A percentile compares a stretch with the other conserved stretches of the same genome.
phyloP scores from a whole-genome alignment of 2,888 invertebrate species.

The Sarcophaga carnaria region DNA sequence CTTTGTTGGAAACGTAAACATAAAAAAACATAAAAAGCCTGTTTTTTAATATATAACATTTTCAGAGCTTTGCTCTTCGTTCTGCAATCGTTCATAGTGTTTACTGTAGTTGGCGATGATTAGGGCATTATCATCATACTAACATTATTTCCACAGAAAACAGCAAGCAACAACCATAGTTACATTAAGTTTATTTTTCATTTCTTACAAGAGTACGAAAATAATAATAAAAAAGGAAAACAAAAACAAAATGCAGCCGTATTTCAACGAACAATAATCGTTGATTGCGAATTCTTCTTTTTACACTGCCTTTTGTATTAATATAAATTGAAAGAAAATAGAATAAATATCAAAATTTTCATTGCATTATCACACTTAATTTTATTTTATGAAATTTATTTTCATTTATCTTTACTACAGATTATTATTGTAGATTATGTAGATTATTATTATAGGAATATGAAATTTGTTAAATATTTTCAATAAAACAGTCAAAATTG shows the following conservation, averaged over 20 bases:
- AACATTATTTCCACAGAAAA: conserved; percentile 31
- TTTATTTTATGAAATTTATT: too few species aligned
- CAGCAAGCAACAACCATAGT: conserved; percentile 3
- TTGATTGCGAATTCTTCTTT: conserved; percentile 45
- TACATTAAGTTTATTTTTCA: conserved; percentile 40
- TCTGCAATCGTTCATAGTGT: conserved; percentile 9
- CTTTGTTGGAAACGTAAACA: too few species aligned
- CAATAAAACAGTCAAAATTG: too few species aligned
- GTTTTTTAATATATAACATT: too few species aligned
- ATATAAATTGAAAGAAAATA: neutral
- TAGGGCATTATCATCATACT: conserved; percentile 34
- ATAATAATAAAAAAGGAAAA: neutral
- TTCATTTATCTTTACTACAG: too few species aligned
- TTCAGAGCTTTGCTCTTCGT: neutral
- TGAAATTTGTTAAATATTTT: too few species aligned
- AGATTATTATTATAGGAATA: too few species aligned
- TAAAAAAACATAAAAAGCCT: too few species aligned
- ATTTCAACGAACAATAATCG: conserved; percentile 43
- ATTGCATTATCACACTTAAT: neutral
- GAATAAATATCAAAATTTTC: neutral
- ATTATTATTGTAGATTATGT: too few species aligned
- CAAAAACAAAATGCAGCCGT: conserved; percentile 22
- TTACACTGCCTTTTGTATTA: neutral
- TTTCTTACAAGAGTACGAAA: neutral
- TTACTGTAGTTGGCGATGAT: conserved; percentile 18